Conservation (phyloP, 2,888 invertebrate species). For the Pristionchus japonicus region DNA sequence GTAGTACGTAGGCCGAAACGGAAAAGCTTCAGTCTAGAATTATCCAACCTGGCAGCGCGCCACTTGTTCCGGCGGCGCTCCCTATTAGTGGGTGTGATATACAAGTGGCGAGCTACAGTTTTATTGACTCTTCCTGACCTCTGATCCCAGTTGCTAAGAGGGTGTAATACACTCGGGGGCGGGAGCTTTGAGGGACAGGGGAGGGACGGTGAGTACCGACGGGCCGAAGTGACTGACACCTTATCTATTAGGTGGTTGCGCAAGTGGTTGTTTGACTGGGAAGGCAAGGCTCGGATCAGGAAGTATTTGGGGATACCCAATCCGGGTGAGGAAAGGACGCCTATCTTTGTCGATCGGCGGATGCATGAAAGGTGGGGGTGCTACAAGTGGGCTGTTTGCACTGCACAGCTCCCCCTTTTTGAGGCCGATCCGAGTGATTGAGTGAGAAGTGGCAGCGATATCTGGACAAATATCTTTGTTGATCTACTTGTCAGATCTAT, state of each 20-base stretch:
- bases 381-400: conserved; percentile 13
- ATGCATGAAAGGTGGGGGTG: background rate
- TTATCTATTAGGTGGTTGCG: conserved; percentile 27
- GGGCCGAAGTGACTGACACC: background rate
- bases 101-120: background rate
- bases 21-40: too few species aligned
- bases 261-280: conserved; percentile 11
- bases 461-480: background rate
- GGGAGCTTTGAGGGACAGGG: background rate
- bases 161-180: conserved; percentile 17
- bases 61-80: background rate
- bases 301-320: background rate
- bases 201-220: background rate
- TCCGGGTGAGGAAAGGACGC: background rate
- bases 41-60: background rate
- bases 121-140: conserved; percentile 34
- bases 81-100: conserved; percentile 30
- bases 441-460: conserved; percentile 3
- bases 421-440: conserved; percentile 10
- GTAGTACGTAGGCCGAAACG: too few species aligned
- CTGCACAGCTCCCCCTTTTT: background rate
- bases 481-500: background rate
- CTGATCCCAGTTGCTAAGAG: background rate
- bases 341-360: background rate
- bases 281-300: background rate